Evolutionary conservation across 1,140 invertebrate species (phyloP).

Genomic region (Eumaeus atala): DNA sequence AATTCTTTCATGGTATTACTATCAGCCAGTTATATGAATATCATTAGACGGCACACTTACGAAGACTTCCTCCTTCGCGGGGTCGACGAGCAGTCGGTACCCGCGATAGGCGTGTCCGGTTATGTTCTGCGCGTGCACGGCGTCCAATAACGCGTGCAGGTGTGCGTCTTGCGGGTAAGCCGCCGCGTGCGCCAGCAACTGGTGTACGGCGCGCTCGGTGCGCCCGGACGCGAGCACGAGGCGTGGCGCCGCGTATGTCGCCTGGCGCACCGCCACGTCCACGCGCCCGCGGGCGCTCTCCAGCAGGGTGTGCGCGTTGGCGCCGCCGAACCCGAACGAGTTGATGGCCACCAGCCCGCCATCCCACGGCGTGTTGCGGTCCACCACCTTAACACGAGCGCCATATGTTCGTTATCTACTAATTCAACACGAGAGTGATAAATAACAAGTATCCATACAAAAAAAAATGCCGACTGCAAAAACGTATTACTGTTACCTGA

Average conservation of each 20-base stretch:
- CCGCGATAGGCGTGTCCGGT: slow-evolving; percentile 84
- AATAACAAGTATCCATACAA: too few species aligned
- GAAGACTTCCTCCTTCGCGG: slow-evolving; percentile 55
- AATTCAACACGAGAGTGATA: too few species aligned
- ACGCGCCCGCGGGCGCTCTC: slow-evolving; percentile 76
- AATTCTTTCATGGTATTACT: too few species aligned
- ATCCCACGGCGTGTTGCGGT: slow-evolving; percentile 78
- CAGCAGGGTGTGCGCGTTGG: slow-evolving; percentile 94
- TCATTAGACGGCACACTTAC: too few species aligned
- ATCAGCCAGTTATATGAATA: too few species aligned
- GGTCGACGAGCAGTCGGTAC: slow-evolving; percentile 81
- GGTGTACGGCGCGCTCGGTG: slow-evolving; percentile 86
- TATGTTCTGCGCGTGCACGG: slow-evolving; percentile 81
- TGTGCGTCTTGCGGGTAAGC: slow-evolving; percentile 80
- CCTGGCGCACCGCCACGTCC: slow-evolving; percentile 55
- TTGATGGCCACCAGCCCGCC: slow-evolving; percentile 92
- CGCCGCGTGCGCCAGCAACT: slow-evolving; percentile 79
- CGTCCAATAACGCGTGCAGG: slow-evolving; percentile 84
- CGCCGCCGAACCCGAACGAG: slow-evolving; percentile 98
- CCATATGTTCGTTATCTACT: neutral
- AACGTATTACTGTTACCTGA: too few species aligned
- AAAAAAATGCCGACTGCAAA: too few species aligned
- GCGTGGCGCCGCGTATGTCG: slow-evolving; percentile 74
- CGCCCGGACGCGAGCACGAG: slow-evolving; percentile 88
- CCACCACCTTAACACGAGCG: slow-evolving; percentile 81